Conservation (phyloP, 2,113 vertebrate genomes). For the Archocentrus centrarchus region DNA sequence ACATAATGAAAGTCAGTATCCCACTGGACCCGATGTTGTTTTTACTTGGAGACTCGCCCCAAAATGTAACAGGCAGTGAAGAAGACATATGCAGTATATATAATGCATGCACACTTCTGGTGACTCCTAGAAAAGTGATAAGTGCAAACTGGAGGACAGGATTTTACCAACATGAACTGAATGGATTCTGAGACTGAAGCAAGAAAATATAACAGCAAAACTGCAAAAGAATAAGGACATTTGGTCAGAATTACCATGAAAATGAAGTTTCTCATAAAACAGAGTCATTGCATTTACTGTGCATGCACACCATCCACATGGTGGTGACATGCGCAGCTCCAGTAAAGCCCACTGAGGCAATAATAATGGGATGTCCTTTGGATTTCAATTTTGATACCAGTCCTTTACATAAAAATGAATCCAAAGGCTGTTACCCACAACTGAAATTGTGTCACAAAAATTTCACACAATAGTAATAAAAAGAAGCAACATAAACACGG, state of each 20-base stretch:
- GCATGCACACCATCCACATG: not conserved
- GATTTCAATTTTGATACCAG: too few species aligned
- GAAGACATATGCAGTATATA: not conserved
- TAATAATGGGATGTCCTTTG: too few species aligned
- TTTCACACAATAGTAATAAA: too few species aligned
- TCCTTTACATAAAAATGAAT: too few species aligned
- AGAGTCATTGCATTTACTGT: rapidly evolving
- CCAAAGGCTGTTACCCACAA: too few species aligned
- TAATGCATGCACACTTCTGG: not conserved
- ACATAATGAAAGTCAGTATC: not conserved
- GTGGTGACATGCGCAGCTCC: not conserved
- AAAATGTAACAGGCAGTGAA: not conserved
- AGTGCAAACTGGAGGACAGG: not conserved
- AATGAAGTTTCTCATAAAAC: not conserved
- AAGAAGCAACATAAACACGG: too few species aligned
- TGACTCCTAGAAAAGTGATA: not conserved
- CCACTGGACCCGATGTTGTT: not conserved
- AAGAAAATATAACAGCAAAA: not conserved
- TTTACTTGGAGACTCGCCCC: not conserved
- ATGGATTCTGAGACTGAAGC: not conserved
- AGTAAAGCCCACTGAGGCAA: rapidly evolving
- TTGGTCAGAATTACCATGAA: not conserved
- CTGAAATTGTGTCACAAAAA: too few species aligned
- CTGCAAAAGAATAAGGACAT: too few species aligned
- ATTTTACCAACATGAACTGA: not conserved